phyloP scores from a whole-genome alignment of 2,888 invertebrate species.

The Cancer borealis region DNA sequence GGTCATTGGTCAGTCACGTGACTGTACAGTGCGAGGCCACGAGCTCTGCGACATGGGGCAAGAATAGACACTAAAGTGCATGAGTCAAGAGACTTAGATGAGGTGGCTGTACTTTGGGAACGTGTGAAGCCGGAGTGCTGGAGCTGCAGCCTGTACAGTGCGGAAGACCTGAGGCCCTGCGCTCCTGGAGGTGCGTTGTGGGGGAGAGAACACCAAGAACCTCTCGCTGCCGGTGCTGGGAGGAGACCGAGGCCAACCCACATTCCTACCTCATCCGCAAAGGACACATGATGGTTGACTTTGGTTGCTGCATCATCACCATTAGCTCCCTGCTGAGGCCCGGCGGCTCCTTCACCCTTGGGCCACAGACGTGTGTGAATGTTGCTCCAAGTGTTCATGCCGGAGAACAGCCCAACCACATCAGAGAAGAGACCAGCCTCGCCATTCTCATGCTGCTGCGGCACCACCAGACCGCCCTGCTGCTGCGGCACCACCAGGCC shows the following conservation, averaged over 20 bases:
- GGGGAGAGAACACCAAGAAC: neutral
- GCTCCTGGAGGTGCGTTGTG: slow-evolving; percentile 38
- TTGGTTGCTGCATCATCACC: slow-evolving; percentile 33
- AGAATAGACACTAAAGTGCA: slow-evolving; percentile 27
- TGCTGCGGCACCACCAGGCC: slow-evolving; percentile 22
- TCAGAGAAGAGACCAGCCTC: neutral
- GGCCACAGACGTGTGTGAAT: slow-evolving; percentile 48
- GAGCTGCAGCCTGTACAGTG: slow-evolving; percentile 58
- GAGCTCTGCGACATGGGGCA: neutral
- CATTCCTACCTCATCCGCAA: slow-evolving; percentile 63
- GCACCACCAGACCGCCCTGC: slow-evolving; percentile 54
- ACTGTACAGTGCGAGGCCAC: slow-evolving; percentile 52
- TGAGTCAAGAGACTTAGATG: neutral
- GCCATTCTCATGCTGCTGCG: neutral
- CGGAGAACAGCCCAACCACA: slow-evolving; percentile 47
- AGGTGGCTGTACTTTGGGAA: slow-evolving; percentile 10
- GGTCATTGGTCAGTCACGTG: slow-evolving; percentile 47
- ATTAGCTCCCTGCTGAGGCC: neutral
- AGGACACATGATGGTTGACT: slow-evolving; percentile 46
- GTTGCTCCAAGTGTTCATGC: slow-evolving; percentile 45
- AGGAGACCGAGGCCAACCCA: slow-evolving; percentile 30
- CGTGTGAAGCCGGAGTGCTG: slow-evolving; percentile 51
- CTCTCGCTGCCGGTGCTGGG: neutral
- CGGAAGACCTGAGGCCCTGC: slow-evolving; percentile 18
- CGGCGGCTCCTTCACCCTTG: slow-evolving; percentile 9